Base-by-base conservation (phyloP, 2,113 vertebrate genomes). In the Aspidoscelis tigris region DNA sequence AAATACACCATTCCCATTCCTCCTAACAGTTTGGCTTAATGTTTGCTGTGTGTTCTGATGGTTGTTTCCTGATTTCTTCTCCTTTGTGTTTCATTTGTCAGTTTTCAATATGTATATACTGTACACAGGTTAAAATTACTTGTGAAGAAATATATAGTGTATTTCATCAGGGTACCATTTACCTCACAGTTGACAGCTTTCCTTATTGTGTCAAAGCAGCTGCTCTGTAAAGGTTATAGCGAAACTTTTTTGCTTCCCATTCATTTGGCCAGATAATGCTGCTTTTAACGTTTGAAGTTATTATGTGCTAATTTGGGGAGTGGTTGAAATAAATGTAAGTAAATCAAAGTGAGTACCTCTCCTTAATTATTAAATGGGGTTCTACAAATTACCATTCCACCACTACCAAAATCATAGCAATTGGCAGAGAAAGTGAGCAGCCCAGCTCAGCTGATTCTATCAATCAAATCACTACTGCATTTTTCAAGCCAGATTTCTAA, bases 371-470 rank as follows among this genome's bases (percentile, higher is more conserved):
- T 85, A 73, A 80, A 74, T 85, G 77, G 39, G 33, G 55, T 65
- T 65, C 69, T 79, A 21, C 20, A 33, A 85, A 66, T 85, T 79
- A 41, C 69, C n/a, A 7, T 74, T 82, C 58, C 64, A 26, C 71
- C 65, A 33, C 61, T 55, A 47, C 43, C 53, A 74, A 79, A 85
- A 79, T 85, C 69, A 80, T 73, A 79, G 83, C 69, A 85, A 79
- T 85, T 77, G 74, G 44, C n/a, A 65, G 26, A 20, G 33, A 80
- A 85, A 74, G 83, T 58, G 64, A 74, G 61, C 61, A 24, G 69
- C 41, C 69, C 83, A 71, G 55, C 83, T 84, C 83, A 84, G 83
- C 77, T 74, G 77, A 85, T 80, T 73, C 76, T 76, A 65, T 85
- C 83, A 79, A 79, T 85, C 83, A 74, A 74, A 73, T 71, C 80